Evolutionary conservation across 2,888 invertebrate species (phyloP).

Genomic region (Drosophila maculinotata): DNA sequence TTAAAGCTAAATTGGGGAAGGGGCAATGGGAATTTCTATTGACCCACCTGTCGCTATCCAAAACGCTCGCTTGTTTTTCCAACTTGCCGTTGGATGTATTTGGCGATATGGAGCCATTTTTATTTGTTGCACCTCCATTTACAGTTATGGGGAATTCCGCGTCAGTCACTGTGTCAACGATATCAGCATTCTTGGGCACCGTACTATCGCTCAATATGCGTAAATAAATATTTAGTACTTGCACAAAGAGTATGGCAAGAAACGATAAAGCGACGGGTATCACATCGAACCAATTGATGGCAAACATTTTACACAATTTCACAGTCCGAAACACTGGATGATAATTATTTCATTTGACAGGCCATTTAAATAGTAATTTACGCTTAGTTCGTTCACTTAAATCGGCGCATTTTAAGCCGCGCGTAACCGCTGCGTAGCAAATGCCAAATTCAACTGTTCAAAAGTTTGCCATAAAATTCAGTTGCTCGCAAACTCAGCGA

Average conservation of each 20-base stretch:
- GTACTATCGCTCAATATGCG: constrained; percentile 49
- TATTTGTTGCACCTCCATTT: constrained; percentile 5
- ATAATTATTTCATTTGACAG: constrained; percentile 21
- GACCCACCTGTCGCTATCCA: constrained; percentile 78
- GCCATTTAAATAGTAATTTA: constrained; percentile 34
- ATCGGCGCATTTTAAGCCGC: constrained; percentile 24
- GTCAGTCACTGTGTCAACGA: constrained; percentile 13
- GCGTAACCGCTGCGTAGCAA: constrained; percentile 38
- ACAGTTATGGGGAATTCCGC: constrained; percentile 28
- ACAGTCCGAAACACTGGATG: constrained; percentile 4
- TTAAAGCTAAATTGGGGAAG: background rate
- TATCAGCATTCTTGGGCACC: constrained; percentile 30
- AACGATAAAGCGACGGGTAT: constrained; percentile 68
- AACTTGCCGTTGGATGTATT: constrained; percentile 60
- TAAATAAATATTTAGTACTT: constrained; percentile 71
- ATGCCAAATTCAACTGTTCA: constrained; percentile 53
- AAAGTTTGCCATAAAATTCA: constrained; percentile 30
- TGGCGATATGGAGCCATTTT: constrained; percentile 19
- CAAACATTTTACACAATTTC: constrained; percentile 55
- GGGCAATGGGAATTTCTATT: no score
- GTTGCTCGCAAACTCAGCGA: background rate
- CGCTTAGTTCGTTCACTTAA: constrained; percentile 12
- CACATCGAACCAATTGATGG: constrained; percentile 81
- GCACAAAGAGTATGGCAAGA: constrained; percentile 64
- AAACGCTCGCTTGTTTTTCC: constrained; percentile 74